A percentile compares a stretch with the other conserved stretches of the same genome.
These are phyloP conservation scores for Empis livida DNA, from an alignment of 2,888 invertebrate species.

Conservation along the genomic window DNA sequence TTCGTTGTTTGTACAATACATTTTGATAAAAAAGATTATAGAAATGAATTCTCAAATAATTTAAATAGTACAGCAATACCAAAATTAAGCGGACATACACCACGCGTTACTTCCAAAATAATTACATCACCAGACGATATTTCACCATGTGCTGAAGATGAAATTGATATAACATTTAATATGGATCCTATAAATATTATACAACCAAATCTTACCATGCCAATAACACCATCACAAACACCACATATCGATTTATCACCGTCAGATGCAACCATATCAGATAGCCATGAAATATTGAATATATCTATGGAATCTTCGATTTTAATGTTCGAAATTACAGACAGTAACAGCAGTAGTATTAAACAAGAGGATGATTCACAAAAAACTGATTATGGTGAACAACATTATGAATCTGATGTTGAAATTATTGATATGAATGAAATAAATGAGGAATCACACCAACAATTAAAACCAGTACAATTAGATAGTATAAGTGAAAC, in stretches of 20 bases:
- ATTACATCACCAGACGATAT: neutral
- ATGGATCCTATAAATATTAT: neutral
- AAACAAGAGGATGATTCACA: neutral
- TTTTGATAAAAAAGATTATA: conserved; percentile 1
- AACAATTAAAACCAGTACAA: too few species aligned
- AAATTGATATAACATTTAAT: neutral
- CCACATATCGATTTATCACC: neutral
- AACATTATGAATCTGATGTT: neutral
- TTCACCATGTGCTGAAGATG: neutral
- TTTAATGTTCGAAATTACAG: too few species aligned
- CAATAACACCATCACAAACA: neutral
- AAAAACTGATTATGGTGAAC: too few species aligned
- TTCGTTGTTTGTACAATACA: neutral
- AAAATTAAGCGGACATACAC: neutral
- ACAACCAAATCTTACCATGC: too few species aligned
- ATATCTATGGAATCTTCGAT: too few species aligned
- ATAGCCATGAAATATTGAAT: too few species aligned
- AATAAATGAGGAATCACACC: neutral
- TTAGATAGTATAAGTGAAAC: neutral
- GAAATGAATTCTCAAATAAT: neutral
- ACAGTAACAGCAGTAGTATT: neutral
- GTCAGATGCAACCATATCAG: too few species aligned
- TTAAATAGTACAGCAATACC: neutral
- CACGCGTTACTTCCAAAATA: neutral
- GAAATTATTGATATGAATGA: neutral